Base-by-base conservation (phyloP, 1,140 invertebrate species). In the Aphelinus atriplicis region DNA sequence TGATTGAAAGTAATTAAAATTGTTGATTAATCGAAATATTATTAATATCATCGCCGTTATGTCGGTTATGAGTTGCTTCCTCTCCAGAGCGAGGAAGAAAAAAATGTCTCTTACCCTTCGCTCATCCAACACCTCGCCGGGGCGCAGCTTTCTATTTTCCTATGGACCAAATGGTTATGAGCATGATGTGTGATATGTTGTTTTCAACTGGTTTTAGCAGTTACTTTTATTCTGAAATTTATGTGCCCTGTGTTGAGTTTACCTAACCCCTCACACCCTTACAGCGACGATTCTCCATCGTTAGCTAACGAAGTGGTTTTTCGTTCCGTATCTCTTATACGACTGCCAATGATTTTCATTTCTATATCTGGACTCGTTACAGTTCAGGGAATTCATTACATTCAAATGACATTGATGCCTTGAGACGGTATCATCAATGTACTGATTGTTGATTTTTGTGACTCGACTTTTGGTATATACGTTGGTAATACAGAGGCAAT, bases 81-180 rank as follows among this genome's bases (percentile, higher is more conserved):
- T 76, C 74, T 56, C 65, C 6, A 72, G 76, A 80, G 78, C 51
- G 76, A 83, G 60, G 75, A 73, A 64, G 75, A 67, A 51, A 73
- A 73, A 69, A 71, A 58, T 53, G 78, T 82, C 81, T 88, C 94
- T 96, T 95, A 97, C 95, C 95, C 95, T 95, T 90, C 93, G 94
- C 84, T 97, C 95, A 90, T 96, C 95, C 86, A 95, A 85, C 88
- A 96, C 93, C 91, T 97, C 95, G 87, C 95, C 95, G 78, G 95
- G 95, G 84, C 95, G 94, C 89, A 96, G 93, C 92, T 96, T 96
- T 90, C 94, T 91, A 91, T 92, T 89, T 87, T 91, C 91, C 91
- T 92, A 91, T 86, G 89, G 89, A 90, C 84, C 85, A 89, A 88
- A 88, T 82, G 77, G 81, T 84, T 81, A 83, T 87, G 77, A 81